These are phyloP conservation scores for Teinopalpus imperialis DNA, from an alignment of 2,888 invertebrate species.

Conservation along the genomic window DNA sequence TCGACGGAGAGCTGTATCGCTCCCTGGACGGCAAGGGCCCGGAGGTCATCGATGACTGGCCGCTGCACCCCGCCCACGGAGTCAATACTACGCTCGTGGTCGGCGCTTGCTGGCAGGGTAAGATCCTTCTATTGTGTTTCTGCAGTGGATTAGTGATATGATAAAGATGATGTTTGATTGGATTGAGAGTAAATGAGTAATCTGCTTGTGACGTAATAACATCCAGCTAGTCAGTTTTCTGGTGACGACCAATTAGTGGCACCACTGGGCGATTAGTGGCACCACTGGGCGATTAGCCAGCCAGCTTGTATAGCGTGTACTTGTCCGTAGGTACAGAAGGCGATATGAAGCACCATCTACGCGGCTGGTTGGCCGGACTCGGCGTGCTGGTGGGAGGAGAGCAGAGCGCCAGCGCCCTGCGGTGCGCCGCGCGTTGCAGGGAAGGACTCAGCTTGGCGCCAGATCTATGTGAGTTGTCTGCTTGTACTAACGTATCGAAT, in stretches of 20 bases:
- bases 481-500: too few species aligned
- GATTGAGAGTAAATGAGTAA: too few species aligned
- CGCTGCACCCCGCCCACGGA: conserved; percentile 96
- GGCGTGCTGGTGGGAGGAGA: conserved; percentile 89
- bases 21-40: conserved; percentile 85
- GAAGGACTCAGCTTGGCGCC: conserved; percentile 86
- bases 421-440: conserved; percentile 91
- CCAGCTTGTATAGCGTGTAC: too few species aligned
- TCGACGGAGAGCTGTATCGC: conserved; percentile 90
- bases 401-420: conserved; percentile 87
- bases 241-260: too few species aligned
- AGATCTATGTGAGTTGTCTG: conserved; percentile 84
- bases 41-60: conserved; percentile 99
- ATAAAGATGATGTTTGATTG: too few species aligned
- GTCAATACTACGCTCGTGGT: conserved; percentile 96
- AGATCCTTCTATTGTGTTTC: too few species aligned
- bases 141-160: too few species aligned
- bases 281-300: too few species aligned
- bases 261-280: too few species aligned
- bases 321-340: conserved; percentile 95
- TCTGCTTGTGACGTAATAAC: too few species aligned
- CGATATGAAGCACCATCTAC: conserved; percentile 94
- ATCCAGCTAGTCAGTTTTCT: too few species aligned
- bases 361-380: conserved; percentile 93
- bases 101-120: conserved; percentile 98